These are phyloP conservation scores for Heliconius cydno DNA, from an alignment of 2,888 invertebrate genomes.

Conservation along the genomic window DNA sequence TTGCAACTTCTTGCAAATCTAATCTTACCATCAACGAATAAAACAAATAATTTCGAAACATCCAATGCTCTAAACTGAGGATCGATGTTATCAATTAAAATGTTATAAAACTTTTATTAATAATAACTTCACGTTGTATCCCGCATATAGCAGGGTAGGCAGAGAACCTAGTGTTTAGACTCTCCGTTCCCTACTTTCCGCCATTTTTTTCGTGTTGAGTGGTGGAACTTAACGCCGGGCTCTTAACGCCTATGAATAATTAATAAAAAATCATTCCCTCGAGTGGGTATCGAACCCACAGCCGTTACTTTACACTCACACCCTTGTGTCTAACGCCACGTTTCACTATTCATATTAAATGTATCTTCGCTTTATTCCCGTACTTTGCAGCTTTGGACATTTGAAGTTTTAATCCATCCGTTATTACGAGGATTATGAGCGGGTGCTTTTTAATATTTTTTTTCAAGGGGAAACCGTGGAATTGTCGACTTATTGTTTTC, in stretches of 20 bases:
- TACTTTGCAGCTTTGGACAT: slow-evolving; percentile 53
- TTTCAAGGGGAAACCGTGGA: slow-evolving; percentile 43
- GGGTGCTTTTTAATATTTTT: slow-evolving; percentile 50
- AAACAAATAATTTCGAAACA: slow-evolving; percentile 32
- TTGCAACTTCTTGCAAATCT: slow-evolving; percentile 13
- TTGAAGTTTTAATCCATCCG: slow-evolving; percentile 58
- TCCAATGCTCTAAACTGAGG: slow-evolving; percentile 19
- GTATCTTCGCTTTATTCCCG: slow-evolving; percentile 49
- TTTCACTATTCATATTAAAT: slow-evolving; percentile 47
- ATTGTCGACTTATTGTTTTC: slow-evolving; percentile 52
- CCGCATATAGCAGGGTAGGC: too few species aligned
- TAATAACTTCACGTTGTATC: too few species aligned
- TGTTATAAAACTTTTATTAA: slow-evolving; percentile 37
- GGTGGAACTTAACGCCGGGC: too few species aligned
- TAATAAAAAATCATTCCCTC: too few species aligned
- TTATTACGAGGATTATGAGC: slow-evolving; percentile 59
- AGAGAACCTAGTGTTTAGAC: too few species aligned
- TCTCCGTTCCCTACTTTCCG: too few species aligned
- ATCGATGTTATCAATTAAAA: slow-evolving; percentile 46
- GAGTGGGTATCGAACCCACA: too few species aligned
- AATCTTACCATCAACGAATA: slow-evolving; percentile 16
- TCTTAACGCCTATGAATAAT: too few species aligned
- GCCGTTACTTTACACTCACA: too few species aligned
- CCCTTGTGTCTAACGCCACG: too few species aligned
- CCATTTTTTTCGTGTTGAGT: too few species aligned